A percentile compares a stretch with the other conserved stretches of the same genome.
phyloP scores from a whole-genome alignment of 1,140 invertebrate species.

The Drosophila miranda region DNA sequence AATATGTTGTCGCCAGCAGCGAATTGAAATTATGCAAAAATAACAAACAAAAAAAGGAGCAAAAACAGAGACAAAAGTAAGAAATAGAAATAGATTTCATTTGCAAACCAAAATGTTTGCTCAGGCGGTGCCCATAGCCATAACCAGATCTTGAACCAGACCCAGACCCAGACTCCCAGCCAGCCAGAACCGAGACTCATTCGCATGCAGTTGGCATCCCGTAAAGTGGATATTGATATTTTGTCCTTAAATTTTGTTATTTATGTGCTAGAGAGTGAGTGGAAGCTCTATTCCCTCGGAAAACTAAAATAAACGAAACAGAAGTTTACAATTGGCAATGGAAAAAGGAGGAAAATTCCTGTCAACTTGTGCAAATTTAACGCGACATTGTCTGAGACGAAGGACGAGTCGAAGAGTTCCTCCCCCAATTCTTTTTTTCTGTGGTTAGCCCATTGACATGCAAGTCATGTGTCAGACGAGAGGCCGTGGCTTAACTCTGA shows the following conservation, averaged over 20 bases:
- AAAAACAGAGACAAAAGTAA: constrained; percentile 54
- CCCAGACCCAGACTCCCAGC: constrained; percentile 14
- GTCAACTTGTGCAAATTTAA: constrained; percentile 74
- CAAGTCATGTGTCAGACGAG: constrained; percentile 74
- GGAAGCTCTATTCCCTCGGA: constrained; percentile 14
- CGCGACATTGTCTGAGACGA: constrained; percentile 61
- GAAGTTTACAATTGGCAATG: constrained; percentile 69
- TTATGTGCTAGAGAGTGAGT: constrained; percentile 56
- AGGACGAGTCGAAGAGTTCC: constrained; percentile 24
- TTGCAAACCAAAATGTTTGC: constrained; percentile 68
- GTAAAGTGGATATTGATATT: constrained; percentile 80
- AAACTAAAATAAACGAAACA: constrained; percentile 51
- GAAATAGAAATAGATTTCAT: constrained; percentile 72
- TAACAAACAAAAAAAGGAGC: constrained; percentile 45
- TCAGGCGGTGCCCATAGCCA: constrained; percentile 39
- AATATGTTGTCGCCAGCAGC: constrained; percentile 70
- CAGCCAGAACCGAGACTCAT: constrained; percentile 47
- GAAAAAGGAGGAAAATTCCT: constrained; percentile 48
- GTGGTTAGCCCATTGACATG: constrained; percentile 63
- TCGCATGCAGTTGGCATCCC: constrained; percentile 71
- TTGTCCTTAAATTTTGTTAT: constrained; percentile 80
- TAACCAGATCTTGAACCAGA: constrained; percentile 1
- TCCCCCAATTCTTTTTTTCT: constrained; percentile 10
- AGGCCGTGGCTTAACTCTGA: constrained; percentile 76
- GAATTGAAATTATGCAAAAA: constrained; percentile 71